Conservation (phyloP, 2,888 invertebrate species). For the Erebia ligea region DNA sequence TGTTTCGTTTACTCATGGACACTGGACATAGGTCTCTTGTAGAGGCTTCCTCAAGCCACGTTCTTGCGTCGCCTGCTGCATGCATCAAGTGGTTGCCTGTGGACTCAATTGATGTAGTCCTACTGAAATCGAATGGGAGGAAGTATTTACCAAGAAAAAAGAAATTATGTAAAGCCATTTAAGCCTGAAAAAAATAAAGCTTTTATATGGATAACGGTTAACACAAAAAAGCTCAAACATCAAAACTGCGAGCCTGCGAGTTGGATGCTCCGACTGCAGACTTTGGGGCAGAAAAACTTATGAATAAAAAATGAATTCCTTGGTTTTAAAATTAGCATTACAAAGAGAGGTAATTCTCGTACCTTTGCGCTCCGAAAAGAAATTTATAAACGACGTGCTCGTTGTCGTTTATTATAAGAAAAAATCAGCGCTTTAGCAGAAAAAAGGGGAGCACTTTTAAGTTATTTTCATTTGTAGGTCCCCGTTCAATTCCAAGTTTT, state of each 20-base stretch:
- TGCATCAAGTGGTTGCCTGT: no score
- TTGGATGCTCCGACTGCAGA: conserved; percentile 76
- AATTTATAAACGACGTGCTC: conserved; percentile 71
- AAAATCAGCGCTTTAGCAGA: conserved; percentile 67
- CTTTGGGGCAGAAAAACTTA: conserved; percentile 81
- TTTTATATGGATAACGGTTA: conserved; percentile 57
- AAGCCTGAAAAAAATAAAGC: conserved; percentile 27
- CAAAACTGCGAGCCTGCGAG: conserved; percentile 69
- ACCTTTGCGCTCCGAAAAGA: conserved; percentile 76
- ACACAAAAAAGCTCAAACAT: conserved; percentile 52
- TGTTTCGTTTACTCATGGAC: no score
- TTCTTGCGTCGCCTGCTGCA: no score
- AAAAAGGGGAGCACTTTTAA: conserved; percentile 25
- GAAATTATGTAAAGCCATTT: no score
- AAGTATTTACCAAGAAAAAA: no score
- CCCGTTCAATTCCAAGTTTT: neutral
- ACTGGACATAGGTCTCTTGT: no score
- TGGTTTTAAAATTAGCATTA: conserved; percentile 82
- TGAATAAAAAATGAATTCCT: conserved; percentile 83
- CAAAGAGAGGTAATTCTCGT: conserved; percentile 81
- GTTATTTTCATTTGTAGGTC: conserved; percentile 8
- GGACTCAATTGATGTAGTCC: no score
- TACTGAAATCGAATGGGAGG: no score
- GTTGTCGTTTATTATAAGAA: conserved; percentile 71
- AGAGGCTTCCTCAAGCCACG: no score